Conservation (phyloP, 1,140 invertebrate genomes). For the Parasteatoda tepidariorum region DNA sequence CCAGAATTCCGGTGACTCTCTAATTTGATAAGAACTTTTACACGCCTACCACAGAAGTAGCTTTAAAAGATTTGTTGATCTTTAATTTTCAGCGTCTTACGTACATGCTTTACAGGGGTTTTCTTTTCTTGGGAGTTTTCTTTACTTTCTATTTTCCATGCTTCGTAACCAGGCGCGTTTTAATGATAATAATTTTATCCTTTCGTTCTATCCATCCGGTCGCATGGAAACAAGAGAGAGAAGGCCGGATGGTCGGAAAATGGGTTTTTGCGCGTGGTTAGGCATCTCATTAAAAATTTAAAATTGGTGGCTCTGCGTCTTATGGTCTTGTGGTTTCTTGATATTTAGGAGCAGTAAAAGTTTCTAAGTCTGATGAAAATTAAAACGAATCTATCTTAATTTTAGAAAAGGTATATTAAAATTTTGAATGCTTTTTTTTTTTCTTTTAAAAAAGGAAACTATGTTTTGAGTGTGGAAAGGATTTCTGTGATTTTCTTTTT, state of each 20-base stretch:
- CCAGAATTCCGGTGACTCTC: not conserved
- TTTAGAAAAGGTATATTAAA: no score
- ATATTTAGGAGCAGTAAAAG: no score
- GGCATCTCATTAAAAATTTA: slow-evolving; percentile 14
- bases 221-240: not conserved
- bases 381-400: no score
- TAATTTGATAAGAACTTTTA: slow-evolving; percentile 11
- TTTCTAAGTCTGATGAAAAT: no score
- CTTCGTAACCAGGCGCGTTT: not conserved
- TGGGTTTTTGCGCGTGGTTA: slow-evolving; percentile 11
- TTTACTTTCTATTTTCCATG: not conserved
- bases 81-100: not conserved
- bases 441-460: not conserved
- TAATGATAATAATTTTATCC: not conserved
- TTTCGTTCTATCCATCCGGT: not conserved
- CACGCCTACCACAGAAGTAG: not conserved
- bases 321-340: not conserved
- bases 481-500: no score
- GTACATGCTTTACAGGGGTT: not conserved
- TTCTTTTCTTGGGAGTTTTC: not conserved
- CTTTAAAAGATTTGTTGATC: slow-evolving; percentile 6
- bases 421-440: no score
- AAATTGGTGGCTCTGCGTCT: not conserved
- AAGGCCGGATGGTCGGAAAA: not conserved
- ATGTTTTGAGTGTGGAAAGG: no score